These are phyloP conservation scores for Xylocampa areola DNA, from an alignment of 2,888 invertebrate species.

Conservation along the genomic window DNA sequence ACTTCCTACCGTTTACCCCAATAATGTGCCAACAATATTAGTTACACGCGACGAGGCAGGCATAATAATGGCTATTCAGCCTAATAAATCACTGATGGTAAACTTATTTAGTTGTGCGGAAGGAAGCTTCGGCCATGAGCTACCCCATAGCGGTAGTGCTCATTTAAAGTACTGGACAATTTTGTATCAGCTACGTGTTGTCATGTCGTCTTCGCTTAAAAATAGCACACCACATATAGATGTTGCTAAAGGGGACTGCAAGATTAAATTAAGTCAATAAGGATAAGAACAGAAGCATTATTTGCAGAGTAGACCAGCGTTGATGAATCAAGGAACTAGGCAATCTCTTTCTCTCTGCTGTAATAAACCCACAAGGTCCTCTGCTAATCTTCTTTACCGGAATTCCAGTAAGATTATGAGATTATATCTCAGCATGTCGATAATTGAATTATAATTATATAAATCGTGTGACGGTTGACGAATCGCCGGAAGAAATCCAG, in stretches of 20 bases:
- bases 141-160: slow-evolving; percentile 27
- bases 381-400: no score
- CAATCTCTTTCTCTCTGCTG: no score
- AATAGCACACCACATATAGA: slow-evolving; percentile 23
- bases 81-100: slow-evolving; percentile 37
- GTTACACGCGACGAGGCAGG: slow-evolving; percentile 23
- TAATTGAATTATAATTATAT: no score
- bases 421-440: no score
- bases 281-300: neutral
- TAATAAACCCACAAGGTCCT: no score
- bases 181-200: slow-evolving; percentile 7
- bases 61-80: slow-evolving; percentile 37
- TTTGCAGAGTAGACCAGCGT: neutral
- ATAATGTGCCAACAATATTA: slow-evolving; percentile 33
- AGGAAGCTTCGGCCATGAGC: slow-evolving; percentile 43
- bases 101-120: slow-evolving; percentile 46
- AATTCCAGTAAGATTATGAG: no score
- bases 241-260: neutral
- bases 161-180: slow-evolving; percentile 23
- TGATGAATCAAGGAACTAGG: no score
- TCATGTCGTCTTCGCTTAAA: slow-evolving; percentile 20
- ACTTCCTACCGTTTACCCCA: slow-evolving; percentile 27
- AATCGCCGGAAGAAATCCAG: no score
- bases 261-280: slow-evolving; percentile 9
- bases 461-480: no score